Conservation (phyloP, 2,113 vertebrate genomes). For the Gasterosteus nipponicus region DNA sequence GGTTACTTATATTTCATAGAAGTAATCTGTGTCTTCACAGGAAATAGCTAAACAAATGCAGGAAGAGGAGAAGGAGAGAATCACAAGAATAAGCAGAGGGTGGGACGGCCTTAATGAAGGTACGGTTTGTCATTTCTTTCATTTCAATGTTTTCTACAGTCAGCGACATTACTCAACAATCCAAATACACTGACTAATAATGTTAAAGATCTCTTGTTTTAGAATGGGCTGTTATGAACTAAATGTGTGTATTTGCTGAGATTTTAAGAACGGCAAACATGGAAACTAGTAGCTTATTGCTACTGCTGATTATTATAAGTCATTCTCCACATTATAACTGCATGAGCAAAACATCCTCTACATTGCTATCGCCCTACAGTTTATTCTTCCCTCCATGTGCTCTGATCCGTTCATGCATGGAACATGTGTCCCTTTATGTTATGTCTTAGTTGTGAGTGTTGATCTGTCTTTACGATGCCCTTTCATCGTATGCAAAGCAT, state of each 20-base stretch:
- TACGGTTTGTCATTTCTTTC: slow-evolving; percentile 32
- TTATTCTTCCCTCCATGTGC: not conserved
- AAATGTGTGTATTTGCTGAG: not conserved
- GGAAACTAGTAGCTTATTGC: not conserved
- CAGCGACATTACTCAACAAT: not conserved
- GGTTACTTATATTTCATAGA: not conserved
- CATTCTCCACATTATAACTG: slow-evolving; percentile 2
- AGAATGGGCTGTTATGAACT: not conserved
- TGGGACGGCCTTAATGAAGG: slow-evolving; percentile 61
- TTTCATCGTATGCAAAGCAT: not conserved
- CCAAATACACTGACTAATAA: not conserved
- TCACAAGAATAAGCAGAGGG: slow-evolving; percentile 56
- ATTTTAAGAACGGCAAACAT: not conserved
- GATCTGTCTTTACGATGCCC: slow-evolving; percentile 4
- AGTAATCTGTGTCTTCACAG: slow-evolving; percentile 59
- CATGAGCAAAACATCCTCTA: slow-evolving; percentile 10
- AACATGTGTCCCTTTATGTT: not conserved
- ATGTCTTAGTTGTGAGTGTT: slow-evolving; percentile 1
- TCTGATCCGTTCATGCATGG: not conserved
- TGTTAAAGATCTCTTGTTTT: not conserved
- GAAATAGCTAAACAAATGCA: slow-evolving; percentile 83
- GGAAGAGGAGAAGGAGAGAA: slow-evolving; percentile 78
- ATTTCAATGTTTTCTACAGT: not conserved
- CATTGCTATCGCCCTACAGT: not conserved
- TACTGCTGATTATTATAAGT: not conserved